Conservation (phyloP, 2,888 invertebrate species). For the Agriopis marginaria region DNA sequence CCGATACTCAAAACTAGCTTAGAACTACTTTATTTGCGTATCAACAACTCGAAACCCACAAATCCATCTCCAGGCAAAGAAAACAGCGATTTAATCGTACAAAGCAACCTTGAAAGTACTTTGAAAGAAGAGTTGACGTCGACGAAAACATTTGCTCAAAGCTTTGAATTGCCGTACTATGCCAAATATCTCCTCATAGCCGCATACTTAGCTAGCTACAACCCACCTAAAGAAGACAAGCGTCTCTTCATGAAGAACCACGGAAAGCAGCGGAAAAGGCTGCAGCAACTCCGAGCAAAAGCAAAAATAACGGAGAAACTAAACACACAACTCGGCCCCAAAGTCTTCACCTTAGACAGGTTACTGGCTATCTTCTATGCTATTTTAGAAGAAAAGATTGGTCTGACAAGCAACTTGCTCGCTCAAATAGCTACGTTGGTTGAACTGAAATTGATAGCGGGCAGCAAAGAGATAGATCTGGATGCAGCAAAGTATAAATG, state of each 20-base stretch:
- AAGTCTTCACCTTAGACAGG: slow-evolving; percentile 92
- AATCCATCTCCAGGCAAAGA: slow-evolving; percentile 71
- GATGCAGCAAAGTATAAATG: slow-evolving; percentile 95
- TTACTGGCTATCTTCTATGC: slow-evolving; percentile 96
- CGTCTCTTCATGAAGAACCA: slow-evolving; percentile 93
- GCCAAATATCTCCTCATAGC: slow-evolving; percentile 96
- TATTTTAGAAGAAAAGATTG: slow-evolving; percentile 93
- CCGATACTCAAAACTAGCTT: slow-evolving; percentile 91
- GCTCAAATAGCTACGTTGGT: slow-evolving; percentile 95
- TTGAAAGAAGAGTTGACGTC: slow-evolving; percentile 78
- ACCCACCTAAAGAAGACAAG: slow-evolving; percentile 95
- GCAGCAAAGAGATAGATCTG: slow-evolving; percentile 90
- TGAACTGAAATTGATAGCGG: slow-evolving; percentile 91
- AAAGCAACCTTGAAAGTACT: slow-evolving; percentile 68
- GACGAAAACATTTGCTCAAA: slow-evolving; percentile 87
- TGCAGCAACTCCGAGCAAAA: slow-evolving; percentile 87
- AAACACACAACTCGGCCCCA: slow-evolving; percentile 92
- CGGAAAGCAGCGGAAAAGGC: slow-evolving; percentile 89
- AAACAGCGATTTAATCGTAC: slow-evolving; percentile 55
- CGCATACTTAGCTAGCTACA: slow-evolving; percentile 96
- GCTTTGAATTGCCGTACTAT: slow-evolving; percentile 94
- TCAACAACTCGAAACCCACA: slow-evolving; percentile 68
- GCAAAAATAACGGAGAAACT: slow-evolving; percentile 85
- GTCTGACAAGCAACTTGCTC: slow-evolving; percentile 94
- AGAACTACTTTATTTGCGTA: slow-evolving; percentile 91